These are phyloP conservation scores for Oncorhynchus clarkii DNA, from an alignment of 2,113 vertebrate genomes.

Conservation along the genomic window DNA sequence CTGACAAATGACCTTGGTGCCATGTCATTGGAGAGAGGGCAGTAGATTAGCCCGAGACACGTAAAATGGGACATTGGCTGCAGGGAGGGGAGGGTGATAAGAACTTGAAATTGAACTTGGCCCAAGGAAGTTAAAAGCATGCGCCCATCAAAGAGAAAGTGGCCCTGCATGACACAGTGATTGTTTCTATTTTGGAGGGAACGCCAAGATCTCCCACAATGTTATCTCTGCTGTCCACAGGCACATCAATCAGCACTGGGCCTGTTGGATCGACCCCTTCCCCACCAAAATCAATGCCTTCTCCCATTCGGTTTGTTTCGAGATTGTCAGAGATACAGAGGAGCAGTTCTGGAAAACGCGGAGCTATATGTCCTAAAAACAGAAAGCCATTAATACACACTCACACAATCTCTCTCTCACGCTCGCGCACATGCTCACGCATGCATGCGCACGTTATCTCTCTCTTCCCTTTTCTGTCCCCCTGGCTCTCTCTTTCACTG, in stretches of 20 bases:
- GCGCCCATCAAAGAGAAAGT: constrained; percentile 36
- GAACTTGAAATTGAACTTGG: constrained; percentile 64
- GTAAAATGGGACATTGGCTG: constrained; percentile 52
- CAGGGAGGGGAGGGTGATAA: constrained; percentile 61
- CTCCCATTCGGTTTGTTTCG: constrained; percentile 61
- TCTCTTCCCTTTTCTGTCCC: neutral
- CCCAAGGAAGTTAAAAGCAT: constrained; percentile 26
- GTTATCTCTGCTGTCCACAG: constrained; percentile 72
- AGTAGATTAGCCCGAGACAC: constrained; percentile 54
- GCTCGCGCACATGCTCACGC: neutral
- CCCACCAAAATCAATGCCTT: constrained; percentile 69
- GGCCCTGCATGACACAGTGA: constrained; percentile 45
- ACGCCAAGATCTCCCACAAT: constrained; percentile 72
- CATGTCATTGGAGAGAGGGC: constrained; percentile 49
- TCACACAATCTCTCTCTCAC: constrained; percentile 44
- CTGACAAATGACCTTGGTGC: constrained; percentile 56
- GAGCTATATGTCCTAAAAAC: constrained; percentile 55
- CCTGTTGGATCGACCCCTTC: constrained; percentile 66
- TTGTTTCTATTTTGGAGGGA: constrained; percentile 58
- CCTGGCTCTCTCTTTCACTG: neutral
- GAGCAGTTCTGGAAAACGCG: constrained; percentile 41
- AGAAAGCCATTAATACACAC: constrained; percentile 57
- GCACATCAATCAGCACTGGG: constrained; percentile 70
- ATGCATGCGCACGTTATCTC: neutral
- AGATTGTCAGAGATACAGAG: constrained; percentile 69